These are phyloP conservation scores for Phalangium opilio DNA, from an alignment of 2,888 invertebrate species.

Conservation along the genomic window DNA sequence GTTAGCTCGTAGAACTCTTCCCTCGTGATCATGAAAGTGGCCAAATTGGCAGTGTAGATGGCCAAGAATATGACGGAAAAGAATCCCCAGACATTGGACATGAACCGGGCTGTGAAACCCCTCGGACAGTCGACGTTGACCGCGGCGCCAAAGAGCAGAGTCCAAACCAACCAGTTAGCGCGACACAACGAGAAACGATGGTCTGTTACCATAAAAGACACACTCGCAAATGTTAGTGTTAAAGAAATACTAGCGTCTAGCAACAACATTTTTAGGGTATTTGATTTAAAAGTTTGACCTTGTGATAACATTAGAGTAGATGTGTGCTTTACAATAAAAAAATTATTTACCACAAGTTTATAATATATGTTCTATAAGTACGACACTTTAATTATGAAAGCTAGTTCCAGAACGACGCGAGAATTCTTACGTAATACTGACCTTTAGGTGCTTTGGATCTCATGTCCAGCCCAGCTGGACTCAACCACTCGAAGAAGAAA, in stretches of 20 bases:
- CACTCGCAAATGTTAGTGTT: too few relatives aligned
- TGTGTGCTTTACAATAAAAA: too few relatives aligned
- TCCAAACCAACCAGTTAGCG: conserved; percentile 99
- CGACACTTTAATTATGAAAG: too few relatives aligned
- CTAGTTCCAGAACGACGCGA: too few relatives aligned
- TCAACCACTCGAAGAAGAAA: conserved; percentile 34
- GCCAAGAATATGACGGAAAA: conserved; percentile 98
- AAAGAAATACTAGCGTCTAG: too few relatives aligned
- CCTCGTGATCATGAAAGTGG: conserved; percentile 98
- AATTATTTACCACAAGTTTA: too few relatives aligned
- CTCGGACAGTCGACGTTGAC: conserved; percentile 93
- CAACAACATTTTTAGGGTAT: too few relatives aligned
- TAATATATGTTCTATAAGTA: too few relatives aligned
- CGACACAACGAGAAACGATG: conserved; percentile 77
- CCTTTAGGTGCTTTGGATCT: conserved; percentile 26
- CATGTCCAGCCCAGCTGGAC: conserved; percentile 30
- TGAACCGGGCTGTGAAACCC: conserved; percentile 74
- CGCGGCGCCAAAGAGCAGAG: conserved; percentile 90
- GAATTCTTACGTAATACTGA: conserved; percentile 7
- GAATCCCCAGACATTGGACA: conserved; percentile 97
- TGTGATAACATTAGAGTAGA: too few relatives aligned
- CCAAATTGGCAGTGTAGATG: conserved; percentile 98
- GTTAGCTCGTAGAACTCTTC: conserved; percentile 84
- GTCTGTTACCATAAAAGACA: too few relatives aligned
- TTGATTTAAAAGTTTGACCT: too few relatives aligned